phyloP scores from a whole-genome alignment of 1,140 invertebrate genomes.

The Acromyrmex charruanus region DNA sequence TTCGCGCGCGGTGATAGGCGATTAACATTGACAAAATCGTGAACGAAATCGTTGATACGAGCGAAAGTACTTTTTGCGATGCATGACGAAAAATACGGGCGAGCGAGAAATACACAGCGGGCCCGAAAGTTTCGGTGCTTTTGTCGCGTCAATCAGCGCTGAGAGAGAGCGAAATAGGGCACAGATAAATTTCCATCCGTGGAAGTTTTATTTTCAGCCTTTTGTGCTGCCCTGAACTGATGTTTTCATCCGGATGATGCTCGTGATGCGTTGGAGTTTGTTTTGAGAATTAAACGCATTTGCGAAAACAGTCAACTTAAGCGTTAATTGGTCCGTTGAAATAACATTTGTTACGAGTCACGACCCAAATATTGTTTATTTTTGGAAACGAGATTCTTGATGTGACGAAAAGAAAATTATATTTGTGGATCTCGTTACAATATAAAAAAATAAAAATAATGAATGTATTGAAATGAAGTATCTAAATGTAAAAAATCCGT shows the following conservation, averaged over 20 bases:
- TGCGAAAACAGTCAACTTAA: constrained; percentile 25
- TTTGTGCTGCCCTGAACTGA: constrained; percentile 26
- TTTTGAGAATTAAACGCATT: constrained; percentile 40
- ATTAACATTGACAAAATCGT: not conserved
- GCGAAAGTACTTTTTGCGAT: not conserved
- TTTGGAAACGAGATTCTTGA: not conserved
- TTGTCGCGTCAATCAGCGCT: constrained; percentile 13
- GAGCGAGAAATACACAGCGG: not conserved
- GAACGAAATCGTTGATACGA: not conserved
- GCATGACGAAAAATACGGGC: not conserved
- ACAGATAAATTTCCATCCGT: constrained; percentile 14
- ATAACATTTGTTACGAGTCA: constrained; percentile 38
- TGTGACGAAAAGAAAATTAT: not conserved
- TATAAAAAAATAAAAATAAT: not conserved
- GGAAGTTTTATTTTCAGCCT: constrained; percentile 26
- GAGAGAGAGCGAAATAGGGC: constrained; percentile 13
- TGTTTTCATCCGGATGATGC: constrained; percentile 13
- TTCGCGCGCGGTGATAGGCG: not conserved
- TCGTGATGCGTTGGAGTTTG: constrained; percentile 5
- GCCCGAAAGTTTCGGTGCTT: constrained; percentile 14
- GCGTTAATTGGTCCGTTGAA: constrained; percentile 39
- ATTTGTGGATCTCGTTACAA: constrained; percentile 1
- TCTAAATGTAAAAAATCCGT: not conserved
- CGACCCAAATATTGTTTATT: constrained; percentile 37
- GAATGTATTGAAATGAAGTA: not conserved